These are phyloP conservation scores for Cirrhinus molitorella DNA, from an alignment of 2,797 vertebrate species.

Conservation along the genomic window DNA sequence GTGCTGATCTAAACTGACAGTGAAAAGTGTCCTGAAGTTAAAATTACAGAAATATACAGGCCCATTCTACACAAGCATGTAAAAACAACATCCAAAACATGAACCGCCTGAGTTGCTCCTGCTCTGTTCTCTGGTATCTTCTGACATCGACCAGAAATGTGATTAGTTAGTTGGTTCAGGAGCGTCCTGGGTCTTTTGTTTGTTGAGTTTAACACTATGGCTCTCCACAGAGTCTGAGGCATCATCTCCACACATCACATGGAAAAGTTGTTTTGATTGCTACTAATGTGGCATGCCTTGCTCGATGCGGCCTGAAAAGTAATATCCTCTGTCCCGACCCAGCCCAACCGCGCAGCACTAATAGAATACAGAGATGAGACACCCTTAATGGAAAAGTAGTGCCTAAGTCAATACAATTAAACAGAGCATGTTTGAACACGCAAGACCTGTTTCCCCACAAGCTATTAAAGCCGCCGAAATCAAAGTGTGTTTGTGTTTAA, in stretches of 20 bases:
- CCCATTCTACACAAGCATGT: not conserved
- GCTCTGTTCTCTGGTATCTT: not conserved
- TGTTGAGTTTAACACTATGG: slow-evolving; percentile 44
- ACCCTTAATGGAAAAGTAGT: slow-evolving; percentile 54
- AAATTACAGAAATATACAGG: not conserved
- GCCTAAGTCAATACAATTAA: slow-evolving; percentile 61
- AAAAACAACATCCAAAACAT: not conserved
- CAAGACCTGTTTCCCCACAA: slow-evolving; percentile 51
- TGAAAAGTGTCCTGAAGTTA: not conserved
- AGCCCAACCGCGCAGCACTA: slow-evolving; percentile 42
- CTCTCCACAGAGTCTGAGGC: slow-evolving; percentile 45
- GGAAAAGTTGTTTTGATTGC: slow-evolving; percentile 55
- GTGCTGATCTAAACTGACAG: slow-evolving; percentile 17
- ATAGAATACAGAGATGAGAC: slow-evolving; percentile 58
- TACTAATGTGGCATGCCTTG: slow-evolving; percentile 51
- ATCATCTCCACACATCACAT: slow-evolving; percentile 22
- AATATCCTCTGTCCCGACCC: slow-evolving; percentile 42
- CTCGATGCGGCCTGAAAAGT: slow-evolving; percentile 36
- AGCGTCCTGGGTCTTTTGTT: slow-evolving; percentile 21
- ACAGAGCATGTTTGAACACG: slow-evolving; percentile 52
- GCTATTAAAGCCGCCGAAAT: slow-evolving; percentile 50
- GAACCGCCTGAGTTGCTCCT: not conserved
- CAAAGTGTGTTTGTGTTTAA: slow-evolving; percentile 51
- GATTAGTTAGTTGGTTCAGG: slow-evolving; percentile 11
- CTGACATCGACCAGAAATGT: slow-evolving; percentile 19